Evolutionary conservation across 2,888 invertebrate genomes (phyloP).

Genomic region (Calephelis perditalis): DNA sequence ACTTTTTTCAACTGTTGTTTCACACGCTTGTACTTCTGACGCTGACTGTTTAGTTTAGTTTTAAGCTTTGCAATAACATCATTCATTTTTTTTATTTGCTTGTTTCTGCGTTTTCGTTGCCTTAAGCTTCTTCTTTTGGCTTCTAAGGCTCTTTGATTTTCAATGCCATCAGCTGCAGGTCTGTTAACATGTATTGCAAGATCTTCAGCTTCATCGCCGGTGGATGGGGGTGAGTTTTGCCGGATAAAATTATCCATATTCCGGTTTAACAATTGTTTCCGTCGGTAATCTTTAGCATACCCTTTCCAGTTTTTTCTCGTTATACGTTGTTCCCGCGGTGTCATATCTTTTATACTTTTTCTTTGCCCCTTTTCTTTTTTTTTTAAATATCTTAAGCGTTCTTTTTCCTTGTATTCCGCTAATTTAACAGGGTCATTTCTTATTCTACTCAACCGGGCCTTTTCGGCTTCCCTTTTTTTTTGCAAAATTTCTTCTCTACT

Average conservation of each 20-base stretch:
- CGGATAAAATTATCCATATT: constrained; percentile 27
- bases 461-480: constrained; percentile 21
- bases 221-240: constrained; percentile 27
- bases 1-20: constrained; percentile 28
- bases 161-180: constrained; percentile 17
- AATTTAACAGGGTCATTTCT: constrained; percentile 31
- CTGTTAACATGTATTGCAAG: constrained; percentile 3
- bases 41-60: constrained; percentile 29
- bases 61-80: constrained; percentile 25
- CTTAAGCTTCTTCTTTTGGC: constrained; percentile 28
- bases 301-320: constrained; percentile 27
- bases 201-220: constrained; percentile 25
- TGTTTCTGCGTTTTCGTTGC: constrained; percentile 27
- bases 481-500: not conserved
- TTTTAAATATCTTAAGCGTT: constrained; percentile 22
- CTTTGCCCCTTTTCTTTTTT: constrained; percentile 25
- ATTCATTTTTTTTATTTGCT: constrained; percentile 26
- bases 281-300: constrained; percentile 27
- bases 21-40: constrained; percentile 28
- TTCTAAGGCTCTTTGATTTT: constrained; percentile 28
- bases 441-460: constrained; percentile 29
- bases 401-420: constrained; percentile 27
- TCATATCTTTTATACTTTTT: constrained; percentile 22
- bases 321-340: constrained; percentile 27
- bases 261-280: constrained; percentile 25